Evolutionary conservation across 2,797 vertebrate species (phyloP).

Genomic region (Garrulus glandarius): DNA sequence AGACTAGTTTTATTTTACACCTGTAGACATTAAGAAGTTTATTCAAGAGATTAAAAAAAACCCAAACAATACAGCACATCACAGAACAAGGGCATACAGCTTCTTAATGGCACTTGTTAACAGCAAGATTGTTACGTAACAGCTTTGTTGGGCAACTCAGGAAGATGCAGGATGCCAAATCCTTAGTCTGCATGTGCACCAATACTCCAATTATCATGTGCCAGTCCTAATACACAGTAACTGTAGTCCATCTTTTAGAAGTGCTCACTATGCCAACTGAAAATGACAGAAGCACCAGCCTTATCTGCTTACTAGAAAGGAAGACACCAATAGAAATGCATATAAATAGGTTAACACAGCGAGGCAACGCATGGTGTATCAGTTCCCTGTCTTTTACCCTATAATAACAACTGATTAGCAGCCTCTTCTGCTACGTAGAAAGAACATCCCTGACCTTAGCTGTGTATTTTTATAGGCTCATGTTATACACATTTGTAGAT

Average conservation of each 20-base stretch:
- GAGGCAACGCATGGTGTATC: background rate
- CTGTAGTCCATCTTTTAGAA: background rate
- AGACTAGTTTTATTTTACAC: background rate
- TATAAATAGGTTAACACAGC: background rate
- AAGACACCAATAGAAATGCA: background rate
- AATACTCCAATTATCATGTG: background rate
- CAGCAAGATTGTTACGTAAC: background rate
- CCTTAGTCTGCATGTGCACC: background rate
- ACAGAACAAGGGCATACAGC: background rate
- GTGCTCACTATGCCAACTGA: background rate
- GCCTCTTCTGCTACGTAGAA: background rate
- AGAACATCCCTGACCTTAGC: background rate
- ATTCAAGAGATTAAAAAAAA: background rate
- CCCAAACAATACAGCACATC: background rate
- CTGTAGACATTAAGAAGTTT: background rate
- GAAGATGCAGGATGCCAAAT: background rate
- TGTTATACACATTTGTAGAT: background rate
- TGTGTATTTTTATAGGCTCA: background rate
- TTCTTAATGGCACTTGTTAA: background rate
- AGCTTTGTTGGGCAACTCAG: background rate
- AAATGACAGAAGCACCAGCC: background rate
- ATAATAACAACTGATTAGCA: background rate
- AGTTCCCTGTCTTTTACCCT: background rate
- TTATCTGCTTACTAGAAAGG: background rate
- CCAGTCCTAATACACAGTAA: background rate